Conservation (phyloP, 2,888 invertebrate genomes). For the Drosophila mimetica region DNA sequence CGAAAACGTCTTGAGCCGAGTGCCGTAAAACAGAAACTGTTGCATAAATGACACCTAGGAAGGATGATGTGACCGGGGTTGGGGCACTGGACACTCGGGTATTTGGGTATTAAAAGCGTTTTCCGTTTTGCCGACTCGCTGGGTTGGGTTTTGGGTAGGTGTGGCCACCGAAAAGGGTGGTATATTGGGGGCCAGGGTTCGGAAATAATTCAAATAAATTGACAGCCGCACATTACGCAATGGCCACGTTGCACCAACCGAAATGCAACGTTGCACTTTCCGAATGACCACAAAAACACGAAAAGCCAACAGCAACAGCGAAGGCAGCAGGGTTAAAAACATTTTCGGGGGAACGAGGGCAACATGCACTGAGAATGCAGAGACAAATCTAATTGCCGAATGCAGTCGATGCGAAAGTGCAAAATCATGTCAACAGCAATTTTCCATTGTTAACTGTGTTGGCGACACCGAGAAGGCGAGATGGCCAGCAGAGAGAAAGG, state of each 20-base stretch:
- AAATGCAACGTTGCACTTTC: slow-evolving; percentile 68
- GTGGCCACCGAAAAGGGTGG: slow-evolving; percentile 8
- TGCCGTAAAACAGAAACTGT: slow-evolving; percentile 75
- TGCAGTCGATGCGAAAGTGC: slow-evolving; percentile 85
- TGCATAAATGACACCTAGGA: slow-evolving; percentile 79
- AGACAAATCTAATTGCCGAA: slow-evolving; percentile 85
- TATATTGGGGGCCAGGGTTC: slow-evolving; percentile 36
- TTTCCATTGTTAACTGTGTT: slow-evolving; percentile 78
- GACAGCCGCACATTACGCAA: slow-evolving; percentile 79
- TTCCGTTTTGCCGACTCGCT: slow-evolving; percentile 49
- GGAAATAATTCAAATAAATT: slow-evolving; percentile 79
- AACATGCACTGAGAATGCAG: slow-evolving; percentile 49
- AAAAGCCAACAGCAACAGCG: slow-evolving; percentile 16
- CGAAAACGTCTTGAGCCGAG: slow-evolving; percentile 52
- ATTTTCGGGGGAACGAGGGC: slow-evolving; percentile 7
- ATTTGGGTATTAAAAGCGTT: slow-evolving; percentile 58
- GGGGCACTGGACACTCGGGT: neutral
- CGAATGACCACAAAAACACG: slow-evolving; percentile 62
- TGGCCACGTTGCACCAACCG: slow-evolving; percentile 68
- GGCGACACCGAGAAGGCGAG: slow-evolving; percentile 29
- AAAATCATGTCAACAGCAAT: slow-evolving; percentile 85
- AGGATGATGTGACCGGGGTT: slow-evolving; percentile 12
- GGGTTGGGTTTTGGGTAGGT: slow-evolving; percentile 1
- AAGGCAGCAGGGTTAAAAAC: slow-evolving; percentile 4
- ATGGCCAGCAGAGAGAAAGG: slow-evolving; percentile 8